A percentile compares a stretch with the other conserved stretches of the same genome.
These are phyloP conservation scores for Daktulosphaira vitifoliae DNA, from an alignment of 1,140 invertebrate genomes.

Conservation along the genomic window DNA sequence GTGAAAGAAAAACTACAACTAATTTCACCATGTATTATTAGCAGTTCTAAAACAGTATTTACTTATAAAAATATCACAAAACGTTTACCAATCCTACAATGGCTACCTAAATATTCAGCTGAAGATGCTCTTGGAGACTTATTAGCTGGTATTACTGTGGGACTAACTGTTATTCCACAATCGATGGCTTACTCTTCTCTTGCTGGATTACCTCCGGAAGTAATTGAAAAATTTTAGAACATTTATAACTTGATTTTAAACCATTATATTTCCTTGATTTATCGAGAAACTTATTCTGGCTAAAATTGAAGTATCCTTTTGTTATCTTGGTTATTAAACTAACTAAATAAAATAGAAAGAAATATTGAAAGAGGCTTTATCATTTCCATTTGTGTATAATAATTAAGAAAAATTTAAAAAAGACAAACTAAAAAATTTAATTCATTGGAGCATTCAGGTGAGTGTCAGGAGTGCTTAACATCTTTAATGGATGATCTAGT, in stretches of 20 bases:
- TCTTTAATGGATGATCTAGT: no score
- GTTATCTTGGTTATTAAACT: no score
- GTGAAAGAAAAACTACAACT: slow-evolving; percentile 41
- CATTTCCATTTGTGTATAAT: no score
- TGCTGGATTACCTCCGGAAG: slow-evolving; percentile 65
- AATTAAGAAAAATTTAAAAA: no score
- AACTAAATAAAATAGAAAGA: no score
- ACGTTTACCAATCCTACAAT: slow-evolving; percentile 59
- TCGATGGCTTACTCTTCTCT: slow-evolving; percentile 75
- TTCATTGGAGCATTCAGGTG: no score
- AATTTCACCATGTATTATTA: slow-evolving; percentile 40
- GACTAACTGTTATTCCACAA: slow-evolving; percentile 73
- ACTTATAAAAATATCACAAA: slow-evolving; percentile 60
- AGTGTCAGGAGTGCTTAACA: no score
- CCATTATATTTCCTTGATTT: no score
- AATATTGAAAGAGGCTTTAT: no score
- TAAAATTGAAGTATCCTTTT: neutral
- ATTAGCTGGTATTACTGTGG: slow-evolving; percentile 78
- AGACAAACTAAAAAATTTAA: no score
- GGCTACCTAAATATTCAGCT: slow-evolving; percentile 62
- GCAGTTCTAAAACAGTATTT: slow-evolving; percentile 43
- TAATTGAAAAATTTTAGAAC: no score
- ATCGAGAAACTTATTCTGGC: neutral
- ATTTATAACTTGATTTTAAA: no score
- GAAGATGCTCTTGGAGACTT: slow-evolving; percentile 63